Base-by-base conservation (phyloP, 2,888 invertebrate genomes). In the Diloba caeruleocephala region DNA sequence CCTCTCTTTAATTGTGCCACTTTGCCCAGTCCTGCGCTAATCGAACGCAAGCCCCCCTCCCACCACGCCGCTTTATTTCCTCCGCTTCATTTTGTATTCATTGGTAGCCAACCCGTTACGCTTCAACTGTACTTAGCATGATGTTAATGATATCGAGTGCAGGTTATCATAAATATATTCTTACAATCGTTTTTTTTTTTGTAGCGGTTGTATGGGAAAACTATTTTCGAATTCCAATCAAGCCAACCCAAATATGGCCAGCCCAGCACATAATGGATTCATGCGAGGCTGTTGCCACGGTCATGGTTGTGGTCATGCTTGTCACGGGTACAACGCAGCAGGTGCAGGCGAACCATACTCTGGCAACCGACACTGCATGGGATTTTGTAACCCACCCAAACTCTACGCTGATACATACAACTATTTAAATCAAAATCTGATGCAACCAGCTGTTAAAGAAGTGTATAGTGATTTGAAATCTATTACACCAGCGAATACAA, bases 161-260 rank as follows among this genome's bases (percentile, higher is more conserved):
- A n/a, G n/a, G n/a, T n/a, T n/a, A n/a, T n/a, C n/a, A n/a, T n/a
- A n/a, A n/a, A n/a, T n/a, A n/a, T n/a, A n/a, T n/a, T n/a, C n/a
- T n/a, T n/a, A n/a, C n/a, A n/a, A n/a, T n/a, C n/a, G n/a, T n/a
- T n/a, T 21, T 53, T 61, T 55, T 34, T 0, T 60, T 88, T 87
- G 36, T 79, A 93, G 93, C 68, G 93, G 93, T 12, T 93, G 92
- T 52, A 89, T 93, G 88, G 89, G 88, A n/a, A 92, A 89, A 48
- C 28, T 93, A 26, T 93, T 92, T 64, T 79, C 85, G 2, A 82
- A 81, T 42, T 51, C 79, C 7, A 74, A 76, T 13, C 57, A 71
- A 60, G 53, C 32, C 37, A 45, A 72, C 29, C 44, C 68, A 17
- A 78, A 67, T 9, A 58, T 62, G 45, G 52, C 76, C 0, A 59